phyloP scores from a whole-genome alignment of 2,888 invertebrate genomes.

The Xestia ashworthii region DNA sequence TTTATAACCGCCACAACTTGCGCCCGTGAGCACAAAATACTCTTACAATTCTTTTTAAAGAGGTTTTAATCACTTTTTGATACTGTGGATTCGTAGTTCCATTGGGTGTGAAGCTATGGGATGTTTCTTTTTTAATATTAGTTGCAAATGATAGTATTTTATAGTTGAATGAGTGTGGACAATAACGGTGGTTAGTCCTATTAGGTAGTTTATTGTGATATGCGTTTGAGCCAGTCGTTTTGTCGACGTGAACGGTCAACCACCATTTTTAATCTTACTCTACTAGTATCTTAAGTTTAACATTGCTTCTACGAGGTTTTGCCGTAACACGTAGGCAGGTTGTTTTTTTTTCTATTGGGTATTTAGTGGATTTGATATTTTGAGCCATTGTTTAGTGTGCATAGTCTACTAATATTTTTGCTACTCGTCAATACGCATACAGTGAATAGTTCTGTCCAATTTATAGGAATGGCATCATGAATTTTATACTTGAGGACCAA shows the following conservation, averaged over 20 bases:
- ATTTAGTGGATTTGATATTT: constrained; percentile 88
- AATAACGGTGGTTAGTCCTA: constrained; percentile 86
- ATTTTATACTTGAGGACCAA: constrained; percentile 88
- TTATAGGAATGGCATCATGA: constrained; percentile 88
- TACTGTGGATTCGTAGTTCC: constrained; percentile 75
- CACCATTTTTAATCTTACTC: constrained; percentile 83
- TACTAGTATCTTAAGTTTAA: constrained; percentile 86
- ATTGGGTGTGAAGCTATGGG: constrained; percentile 74
- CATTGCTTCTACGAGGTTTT: constrained; percentile 83
- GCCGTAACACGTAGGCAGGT: constrained; percentile 79
- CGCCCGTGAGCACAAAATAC: constrained; percentile 84
- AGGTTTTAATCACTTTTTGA: constrained; percentile 84
- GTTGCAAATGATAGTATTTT: constrained; percentile 85
- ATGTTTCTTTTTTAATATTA: constrained; percentile 77
- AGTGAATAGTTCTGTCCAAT: constrained; percentile 85
- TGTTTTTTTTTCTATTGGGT: constrained; percentile 84
- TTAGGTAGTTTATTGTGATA: constrained; percentile 82
- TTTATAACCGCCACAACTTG: constrained; percentile 67
- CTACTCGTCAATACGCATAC: constrained; percentile 83
- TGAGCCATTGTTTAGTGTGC: constrained; percentile 87
- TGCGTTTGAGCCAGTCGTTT: constrained; percentile 76
- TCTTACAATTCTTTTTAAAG: constrained; percentile 77
- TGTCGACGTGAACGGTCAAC: constrained; percentile 70
- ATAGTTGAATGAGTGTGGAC: constrained; percentile 86
- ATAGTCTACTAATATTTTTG: constrained; percentile 89